Percentiles rank a stretch among this genome's conserved stretches.
These are phyloP conservation scores for Globodera rostochiensis DNA, from an alignment of 1,140 invertebrate species.

Conservation along the genomic window DNA sequence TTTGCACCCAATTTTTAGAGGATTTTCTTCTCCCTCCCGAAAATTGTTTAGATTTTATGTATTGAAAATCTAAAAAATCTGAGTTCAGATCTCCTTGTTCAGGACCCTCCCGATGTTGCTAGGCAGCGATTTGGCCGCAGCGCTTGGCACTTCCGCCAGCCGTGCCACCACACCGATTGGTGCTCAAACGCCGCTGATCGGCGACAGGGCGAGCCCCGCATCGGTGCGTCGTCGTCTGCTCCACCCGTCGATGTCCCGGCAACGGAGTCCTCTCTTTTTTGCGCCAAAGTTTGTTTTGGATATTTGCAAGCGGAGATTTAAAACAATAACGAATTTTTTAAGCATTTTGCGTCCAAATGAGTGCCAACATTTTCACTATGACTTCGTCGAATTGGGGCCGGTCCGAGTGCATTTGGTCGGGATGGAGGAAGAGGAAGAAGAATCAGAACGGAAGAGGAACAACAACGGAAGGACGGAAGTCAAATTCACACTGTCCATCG, in stretches of 20 bases:
- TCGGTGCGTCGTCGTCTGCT: not conserved
- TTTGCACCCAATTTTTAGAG: too few species aligned
- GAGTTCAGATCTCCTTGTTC: too few species aligned
- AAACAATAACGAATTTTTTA: not conserved
- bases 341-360: constrained; percentile 29
- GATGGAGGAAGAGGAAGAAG: not conserved
- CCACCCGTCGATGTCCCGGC: not conserved
- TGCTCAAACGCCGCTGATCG: not conserved
- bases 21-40: too few species aligned
- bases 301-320: not conserved
- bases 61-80: too few species aligned
- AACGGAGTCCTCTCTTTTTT: constrained; percentile 4
- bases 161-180: not conserved
- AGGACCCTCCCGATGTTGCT: not conserved
- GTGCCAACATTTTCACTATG: constrained; percentile 32
- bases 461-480: not conserved
- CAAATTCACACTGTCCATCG: constrained; percentile 8
- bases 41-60: too few species aligned
- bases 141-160: not conserved
- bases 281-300: not conserved
- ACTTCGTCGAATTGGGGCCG: constrained; percentile 26
- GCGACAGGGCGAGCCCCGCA: not conserved
- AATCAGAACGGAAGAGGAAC: not conserved
- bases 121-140: constrained; percentile 12
- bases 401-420: constrained; percentile 13